Percentiles rank a stretch among this genome's conserved stretches.
Conservation (phyloP, 2,888 invertebrate genomes). For the Pilophorus perplexus region DNA sequence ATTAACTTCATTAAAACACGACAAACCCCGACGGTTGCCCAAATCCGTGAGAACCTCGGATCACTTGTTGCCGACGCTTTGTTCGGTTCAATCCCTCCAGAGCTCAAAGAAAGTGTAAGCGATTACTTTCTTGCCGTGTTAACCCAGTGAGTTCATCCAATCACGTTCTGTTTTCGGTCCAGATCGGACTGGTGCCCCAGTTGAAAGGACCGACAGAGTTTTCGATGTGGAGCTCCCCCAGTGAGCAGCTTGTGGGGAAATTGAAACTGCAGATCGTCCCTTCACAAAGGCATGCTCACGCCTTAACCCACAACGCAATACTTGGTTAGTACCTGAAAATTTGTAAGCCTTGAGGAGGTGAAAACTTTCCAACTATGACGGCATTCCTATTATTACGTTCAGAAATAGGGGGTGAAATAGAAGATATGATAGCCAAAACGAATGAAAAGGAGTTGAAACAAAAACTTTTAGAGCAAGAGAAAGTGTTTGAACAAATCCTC, state of each 20-base stretch:
- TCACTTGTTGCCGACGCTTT: conserved; percentile 51
- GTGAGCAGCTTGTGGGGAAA: conserved; percentile 53
- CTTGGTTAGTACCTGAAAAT: conserved; percentile 27
- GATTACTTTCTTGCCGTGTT: too few species aligned
- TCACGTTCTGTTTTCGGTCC: too few species aligned
- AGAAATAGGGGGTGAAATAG: conserved; percentile 41
- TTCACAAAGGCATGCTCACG: conserved; percentile 38
- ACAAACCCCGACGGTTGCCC: conserved; percentile 52
- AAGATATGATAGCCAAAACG: conserved; percentile 43
- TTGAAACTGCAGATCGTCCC: conserved; percentile 51
- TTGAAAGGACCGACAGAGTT: conserved; percentile 52
- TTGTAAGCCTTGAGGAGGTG: too few species aligned
- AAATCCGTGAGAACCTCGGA: conserved; percentile 52
- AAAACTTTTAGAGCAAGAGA: conserved; percentile 48
- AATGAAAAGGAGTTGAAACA: conserved; percentile 49
- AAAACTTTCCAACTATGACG: too few species aligned
- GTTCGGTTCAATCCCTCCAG: conserved; percentile 51
- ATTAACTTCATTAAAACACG: conserved; percentile 16
- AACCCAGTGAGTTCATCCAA: too few species aligned
- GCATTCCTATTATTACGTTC: neutral
- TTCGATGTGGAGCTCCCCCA: conserved; percentile 55
- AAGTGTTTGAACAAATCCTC: conserved; percentile 49
- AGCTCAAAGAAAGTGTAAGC: conserved; percentile 48
- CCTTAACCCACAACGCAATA: conserved; percentile 42
- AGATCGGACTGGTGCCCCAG: conserved; percentile 51